Conservation (phyloP, 2,113 vertebrate genomes). For the Zonotrichia leucophrys region DNA sequence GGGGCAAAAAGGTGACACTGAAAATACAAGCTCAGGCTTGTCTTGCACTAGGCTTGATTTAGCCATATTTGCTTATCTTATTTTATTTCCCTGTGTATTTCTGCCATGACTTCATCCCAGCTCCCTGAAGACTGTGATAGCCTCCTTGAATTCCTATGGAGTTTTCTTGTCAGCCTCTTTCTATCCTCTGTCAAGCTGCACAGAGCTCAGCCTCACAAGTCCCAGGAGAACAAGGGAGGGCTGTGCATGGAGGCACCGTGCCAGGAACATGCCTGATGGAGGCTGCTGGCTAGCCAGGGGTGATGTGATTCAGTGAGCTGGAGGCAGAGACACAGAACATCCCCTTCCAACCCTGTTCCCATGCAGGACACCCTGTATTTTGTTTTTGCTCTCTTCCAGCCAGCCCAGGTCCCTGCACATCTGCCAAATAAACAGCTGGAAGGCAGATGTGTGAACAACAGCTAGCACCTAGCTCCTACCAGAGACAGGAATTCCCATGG, state of each 20-base stretch:
- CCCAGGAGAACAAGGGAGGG: neutral
- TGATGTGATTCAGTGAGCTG: neutral
- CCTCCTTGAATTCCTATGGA: neutral
- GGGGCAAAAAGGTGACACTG: neutral
- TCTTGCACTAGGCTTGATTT: neutral
- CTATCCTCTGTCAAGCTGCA: neutral
- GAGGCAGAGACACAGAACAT: neutral
- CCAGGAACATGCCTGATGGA: neutral
- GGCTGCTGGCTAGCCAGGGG: neutral
- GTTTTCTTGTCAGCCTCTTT: neutral
- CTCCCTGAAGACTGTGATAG: neutral
- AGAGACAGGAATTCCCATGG: neutral
- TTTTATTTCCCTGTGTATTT: neutral
- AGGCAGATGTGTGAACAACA: neutral
- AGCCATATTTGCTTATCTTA: neutral
- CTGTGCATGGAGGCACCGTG: neutral
- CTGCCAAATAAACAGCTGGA: neutral
- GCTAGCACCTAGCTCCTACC: neutral
- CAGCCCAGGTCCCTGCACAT: neutral
- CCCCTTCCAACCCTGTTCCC: neutral
- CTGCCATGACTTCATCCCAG: neutral
- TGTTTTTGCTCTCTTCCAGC: neutral
- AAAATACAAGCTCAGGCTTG: neutral
- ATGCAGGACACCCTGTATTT: neutral
- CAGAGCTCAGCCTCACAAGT: neutral